These are phyloP conservation scores for Eudasyphora cyanicolor DNA, from an alignment of 2,888 invertebrate genomes.

Conservation along the genomic window DNA sequence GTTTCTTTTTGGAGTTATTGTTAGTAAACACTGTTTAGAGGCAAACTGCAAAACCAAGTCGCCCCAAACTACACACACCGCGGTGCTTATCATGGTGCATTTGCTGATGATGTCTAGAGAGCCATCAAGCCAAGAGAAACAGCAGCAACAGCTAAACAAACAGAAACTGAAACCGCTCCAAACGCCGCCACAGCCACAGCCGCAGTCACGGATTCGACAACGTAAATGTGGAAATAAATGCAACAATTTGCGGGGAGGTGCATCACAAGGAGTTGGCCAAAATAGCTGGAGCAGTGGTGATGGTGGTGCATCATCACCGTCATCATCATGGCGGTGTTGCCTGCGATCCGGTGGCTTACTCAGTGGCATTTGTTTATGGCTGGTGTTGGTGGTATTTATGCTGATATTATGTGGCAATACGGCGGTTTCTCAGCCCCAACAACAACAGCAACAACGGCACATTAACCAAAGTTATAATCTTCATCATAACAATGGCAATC, in stretches of 20 bases:
- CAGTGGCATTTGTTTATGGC: slow-evolving; percentile 66
- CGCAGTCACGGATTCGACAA: slow-evolving; percentile 43
- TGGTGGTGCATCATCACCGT: slow-evolving; percentile 39
- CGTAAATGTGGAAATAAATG: slow-evolving; percentile 66
- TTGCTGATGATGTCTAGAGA: slow-evolving; percentile 56
- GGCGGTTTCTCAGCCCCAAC: slow-evolving; percentile 67
- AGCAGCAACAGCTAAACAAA: slow-evolving; percentile 36
- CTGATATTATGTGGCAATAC: slow-evolving; percentile 67
- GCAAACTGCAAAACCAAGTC: not conserved
- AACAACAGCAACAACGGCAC: slow-evolving; percentile 60
- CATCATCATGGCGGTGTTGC: not conserved
- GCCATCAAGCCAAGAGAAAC: slow-evolving; percentile 43
- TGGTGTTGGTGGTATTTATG: slow-evolving; percentile 70
- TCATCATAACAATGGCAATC: slow-evolving; percentile 47
- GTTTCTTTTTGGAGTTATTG: not conserved
- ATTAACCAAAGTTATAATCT: not conserved
- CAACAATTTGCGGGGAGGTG: slow-evolving; percentile 10
- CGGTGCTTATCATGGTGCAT: slow-evolving; percentile 64
- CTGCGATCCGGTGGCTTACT: not conserved
- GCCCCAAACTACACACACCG: not conserved
- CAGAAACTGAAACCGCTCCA: slow-evolving; percentile 30
- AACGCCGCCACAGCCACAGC: too few relatives aligned
- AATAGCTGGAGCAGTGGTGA: slow-evolving; percentile 26
- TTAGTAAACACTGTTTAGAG: too few relatives aligned
- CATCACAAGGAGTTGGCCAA: slow-evolving; percentile 9